Evolutionary conservation across 2,797 vertebrate species (phyloP).

Genomic region (Nyctalus aviator): DNA sequence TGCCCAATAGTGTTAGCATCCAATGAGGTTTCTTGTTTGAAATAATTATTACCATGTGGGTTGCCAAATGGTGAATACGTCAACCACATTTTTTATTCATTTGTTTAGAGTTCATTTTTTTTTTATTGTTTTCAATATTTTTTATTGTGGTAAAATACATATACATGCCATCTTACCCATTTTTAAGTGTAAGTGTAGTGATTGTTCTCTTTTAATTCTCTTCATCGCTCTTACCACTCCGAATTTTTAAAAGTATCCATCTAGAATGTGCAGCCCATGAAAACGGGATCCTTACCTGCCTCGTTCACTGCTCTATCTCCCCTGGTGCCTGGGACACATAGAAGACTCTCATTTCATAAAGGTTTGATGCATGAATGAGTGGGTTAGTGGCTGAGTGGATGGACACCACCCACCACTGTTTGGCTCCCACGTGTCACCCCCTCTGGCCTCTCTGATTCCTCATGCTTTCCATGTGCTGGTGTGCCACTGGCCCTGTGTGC

Average conservation of each 20-base stretch:
- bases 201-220: not conserved
- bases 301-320: not conserved
- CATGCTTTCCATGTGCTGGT: not conserved
- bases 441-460: not conserved
- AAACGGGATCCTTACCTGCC: not conserved
- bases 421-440: not conserved
- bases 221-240: not conserved
- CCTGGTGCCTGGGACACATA: not conserved
- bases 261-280: not conserved
- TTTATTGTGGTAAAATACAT: not conserved
- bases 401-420: not conserved
- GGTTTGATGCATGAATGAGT: not conserved
- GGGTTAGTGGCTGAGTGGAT: not conserved
- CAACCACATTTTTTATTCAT: not conserved
- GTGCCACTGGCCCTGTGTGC: not conserved
- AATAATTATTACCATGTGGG: not conserved
- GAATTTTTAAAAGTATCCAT: not conserved
- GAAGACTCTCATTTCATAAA: not conserved
- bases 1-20: not conserved
- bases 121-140: not conserved
- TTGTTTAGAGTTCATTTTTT: not conserved
- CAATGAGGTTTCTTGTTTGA: not conserved
- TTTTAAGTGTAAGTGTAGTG: not conserved
- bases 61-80: not conserved
- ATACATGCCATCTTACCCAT: not conserved